Conservation (phyloP, 1,140 invertebrate species). For the Drosophila sproati region DNA sequence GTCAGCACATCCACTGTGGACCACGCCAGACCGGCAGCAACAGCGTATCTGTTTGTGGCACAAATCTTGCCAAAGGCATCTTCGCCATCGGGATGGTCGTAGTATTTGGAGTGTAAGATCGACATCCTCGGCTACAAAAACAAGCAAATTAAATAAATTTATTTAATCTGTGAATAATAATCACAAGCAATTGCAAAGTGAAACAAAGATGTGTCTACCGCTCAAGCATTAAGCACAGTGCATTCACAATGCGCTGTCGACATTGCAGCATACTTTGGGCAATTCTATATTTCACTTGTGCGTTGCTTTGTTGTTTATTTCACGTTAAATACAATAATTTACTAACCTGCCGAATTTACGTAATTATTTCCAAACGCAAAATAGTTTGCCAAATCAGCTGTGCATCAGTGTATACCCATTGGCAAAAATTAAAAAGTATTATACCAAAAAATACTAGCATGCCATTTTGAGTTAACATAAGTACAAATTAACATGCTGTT, state of each 20-base stretch:
- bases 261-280: background rate
- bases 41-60: constrained; percentile 86
- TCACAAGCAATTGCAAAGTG: background rate
- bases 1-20: constrained; percentile 87
- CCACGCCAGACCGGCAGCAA: constrained; percentile 84
- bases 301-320: background rate
- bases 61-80: constrained; percentile 88
- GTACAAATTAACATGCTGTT: background rate
- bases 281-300: background rate
- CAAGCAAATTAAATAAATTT: constrained; percentile 6
- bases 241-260: background rate
- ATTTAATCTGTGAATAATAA: constrained; percentile 15
- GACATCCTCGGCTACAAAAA: constrained; percentile 65
- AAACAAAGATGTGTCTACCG: background rate
- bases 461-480: constrained; percentile 30
- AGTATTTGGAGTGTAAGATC: constrained; percentile 86
- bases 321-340: constrained; percentile 36
- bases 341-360: constrained; percentile 81
- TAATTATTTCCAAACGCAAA: constrained; percentile 60
- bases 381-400: constrained; percentile 61
- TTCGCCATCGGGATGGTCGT: constrained; percentile 89
- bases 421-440: background rate
- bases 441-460: constrained; percentile 12
- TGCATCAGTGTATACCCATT: constrained; percentile 37
- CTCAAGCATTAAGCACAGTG: background rate